phyloP scores from a whole-genome alignment of 30 jellyfish, hydroid and myxozoan genomes.

The Morbakka virulenta region DNA sequence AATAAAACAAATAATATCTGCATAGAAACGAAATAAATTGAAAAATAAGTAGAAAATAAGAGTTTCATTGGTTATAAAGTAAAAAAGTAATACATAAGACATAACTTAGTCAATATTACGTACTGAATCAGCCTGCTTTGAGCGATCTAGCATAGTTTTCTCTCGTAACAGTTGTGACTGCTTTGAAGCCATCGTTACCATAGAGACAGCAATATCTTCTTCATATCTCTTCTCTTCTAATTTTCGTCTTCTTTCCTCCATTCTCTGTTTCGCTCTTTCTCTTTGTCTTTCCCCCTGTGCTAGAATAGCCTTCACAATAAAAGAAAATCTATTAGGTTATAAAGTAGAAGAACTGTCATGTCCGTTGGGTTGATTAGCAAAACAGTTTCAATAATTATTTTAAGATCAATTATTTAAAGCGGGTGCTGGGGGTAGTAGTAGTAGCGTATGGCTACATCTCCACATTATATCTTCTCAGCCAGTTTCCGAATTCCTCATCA shows the following conservation, averaged over 20 bases:
- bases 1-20: background rate
- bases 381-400: too few relatives aligned
- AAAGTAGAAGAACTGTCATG: background rate
- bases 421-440: too few relatives aligned
- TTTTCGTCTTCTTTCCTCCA: conserved; percentile 75
- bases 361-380: too few relatives aligned
- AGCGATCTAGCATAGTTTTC: conserved; percentile 57
- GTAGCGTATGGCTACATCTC: too few relatives aligned
- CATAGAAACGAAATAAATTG: background rate
- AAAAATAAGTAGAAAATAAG: background rate
- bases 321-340: background rate
- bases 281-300: conserved; percentile 66
- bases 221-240: conserved; percentile 84
- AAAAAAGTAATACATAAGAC: background rate
- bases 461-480: too few relatives aligned
- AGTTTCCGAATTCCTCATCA: too few relatives aligned
- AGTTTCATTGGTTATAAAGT: background rate
- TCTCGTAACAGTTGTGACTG: conserved; percentile 46
- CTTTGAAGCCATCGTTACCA: conserved; percentile 59
- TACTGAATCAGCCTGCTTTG: conserved; percentile 73
- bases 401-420: too few relatives aligned
- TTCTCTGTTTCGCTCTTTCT: conserved; percentile 58
- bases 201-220: conserved; percentile 73
- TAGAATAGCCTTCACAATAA: conserved; percentile 49
- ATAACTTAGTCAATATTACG: background rate